These are phyloP conservation scores for Lomographa bimaculata DNA, from an alignment of 2,888 invertebrate species.

Conservation along the genomic window DNA sequence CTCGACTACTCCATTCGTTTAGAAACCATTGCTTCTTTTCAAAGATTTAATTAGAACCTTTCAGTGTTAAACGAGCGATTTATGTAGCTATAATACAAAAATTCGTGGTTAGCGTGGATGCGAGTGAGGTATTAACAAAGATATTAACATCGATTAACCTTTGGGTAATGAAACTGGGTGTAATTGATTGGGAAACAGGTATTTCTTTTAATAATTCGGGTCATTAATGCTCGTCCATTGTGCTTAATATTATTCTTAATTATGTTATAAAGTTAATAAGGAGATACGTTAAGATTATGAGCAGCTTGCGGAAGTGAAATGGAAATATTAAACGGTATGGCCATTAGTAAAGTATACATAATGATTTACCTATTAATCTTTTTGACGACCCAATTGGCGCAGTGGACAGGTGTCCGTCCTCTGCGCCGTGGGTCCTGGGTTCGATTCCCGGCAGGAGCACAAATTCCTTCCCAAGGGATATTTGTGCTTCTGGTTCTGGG, in stretches of 20 bases:
- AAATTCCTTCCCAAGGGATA: too few species aligned
- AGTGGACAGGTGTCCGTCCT: too few species aligned
- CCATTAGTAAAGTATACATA: too few species aligned
- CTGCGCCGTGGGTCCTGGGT: too few species aligned
- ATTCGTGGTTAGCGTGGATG: neutral
- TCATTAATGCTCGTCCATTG: conserved; percentile 1
- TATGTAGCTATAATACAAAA: neutral
- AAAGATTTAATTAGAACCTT: neutral
- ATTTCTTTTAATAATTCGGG: conserved; percentile 13
- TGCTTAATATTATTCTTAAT: conserved; percentile 1
- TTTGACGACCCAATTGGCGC: too few species aligned
- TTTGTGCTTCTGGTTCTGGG: too few species aligned
- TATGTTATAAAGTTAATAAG: too few species aligned
- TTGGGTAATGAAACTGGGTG: conserved; percentile 24
- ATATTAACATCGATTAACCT: conserved; percentile 31
- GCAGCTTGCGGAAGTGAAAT: too few species aligned
- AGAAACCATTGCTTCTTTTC: conserved; percentile 13
- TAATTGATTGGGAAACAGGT: conserved; percentile 27
- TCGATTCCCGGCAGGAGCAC: too few species aligned
- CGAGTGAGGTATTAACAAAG: conserved; percentile 19
- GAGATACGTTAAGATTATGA: too few species aligned
- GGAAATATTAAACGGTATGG: too few species aligned
- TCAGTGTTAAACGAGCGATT: conserved; percentile 14
- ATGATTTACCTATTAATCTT: too few species aligned
- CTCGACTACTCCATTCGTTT: neutral